Base-by-base conservation (phyloP, 2,797 vertebrate genomes). In the Cheirogaleus major region DNA sequence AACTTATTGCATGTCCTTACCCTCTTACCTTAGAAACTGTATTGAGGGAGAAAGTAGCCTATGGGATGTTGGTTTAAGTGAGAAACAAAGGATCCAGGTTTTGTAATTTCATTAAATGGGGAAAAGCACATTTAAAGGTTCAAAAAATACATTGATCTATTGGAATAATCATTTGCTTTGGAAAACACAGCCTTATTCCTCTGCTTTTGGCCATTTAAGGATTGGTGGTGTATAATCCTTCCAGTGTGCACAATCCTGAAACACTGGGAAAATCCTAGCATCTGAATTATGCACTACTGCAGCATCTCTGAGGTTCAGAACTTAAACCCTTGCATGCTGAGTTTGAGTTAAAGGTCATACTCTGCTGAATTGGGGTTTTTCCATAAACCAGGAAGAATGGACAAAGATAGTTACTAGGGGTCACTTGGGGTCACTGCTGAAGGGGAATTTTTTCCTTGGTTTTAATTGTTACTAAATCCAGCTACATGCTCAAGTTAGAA, bases 401-500 rank as follows among this genome's bases (percentile, higher is more conserved):
- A 14, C 10, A 75, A 72, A 25, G 61, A 23, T 4, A 32, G 43
- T 61, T 55, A 81, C 76, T 5, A 67, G 63, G 15, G 48, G 35
- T 93, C 82, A 75, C 52, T 81, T 80, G n/a, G 43, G n/a, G 23
- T 75, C 35, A 27, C 57, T 69, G 65, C 76, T 92, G 25, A 90
- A 88, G 52, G 59, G 27, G 30, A 76, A 38, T 70, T 76, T 13
- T 65, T 78, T 45, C 69, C 55, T 92, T 83, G 75, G 57, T 69
- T 95, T 84, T 55, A 70, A 63, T 84, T 85, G 92, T 85, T 73
- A 91, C 89, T 65, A 82, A 95, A 86, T 91, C 14, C 20, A 92
- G 45, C 70, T 75, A 59, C 10, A 69, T 73, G 23, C 82, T 87
- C 18, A 30, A 78, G 45, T 88, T 73, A 78, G 17, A 79, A 12